Percentiles rank a stretch among this genome's conserved stretches.
phyloP scores from a whole-genome alignment of 1,140 invertebrate genomes.

The Protaetia brevitarsis region DNA sequence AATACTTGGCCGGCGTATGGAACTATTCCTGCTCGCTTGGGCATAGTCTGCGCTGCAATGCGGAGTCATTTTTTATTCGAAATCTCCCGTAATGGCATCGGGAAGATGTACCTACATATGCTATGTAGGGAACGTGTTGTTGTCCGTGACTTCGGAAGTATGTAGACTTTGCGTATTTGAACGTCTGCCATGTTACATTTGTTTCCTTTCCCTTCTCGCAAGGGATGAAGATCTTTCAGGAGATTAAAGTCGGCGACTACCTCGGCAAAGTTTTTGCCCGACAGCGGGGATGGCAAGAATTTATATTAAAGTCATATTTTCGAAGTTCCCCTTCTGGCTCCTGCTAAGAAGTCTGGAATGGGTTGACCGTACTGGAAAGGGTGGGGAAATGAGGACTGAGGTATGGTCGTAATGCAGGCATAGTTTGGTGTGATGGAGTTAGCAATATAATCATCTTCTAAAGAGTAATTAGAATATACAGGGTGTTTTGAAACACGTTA shows the following conservation, averaged over 20 bases:
- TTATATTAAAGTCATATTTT: slow-evolving; percentile 24
- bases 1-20: neutral
- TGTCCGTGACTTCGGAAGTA: neutral
- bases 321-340: slow-evolving; percentile 9
- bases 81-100: neutral
- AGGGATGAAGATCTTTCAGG: slow-evolving; percentile 21
- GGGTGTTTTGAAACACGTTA: too few relatives aligned
- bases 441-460: too few relatives aligned
- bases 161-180: slow-evolving; percentile 1
- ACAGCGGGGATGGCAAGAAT: neutral
- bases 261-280: slow-evolving; percentile 5
- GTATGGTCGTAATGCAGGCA: too few relatives aligned
- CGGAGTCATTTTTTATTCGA: slow-evolving; percentile 19
- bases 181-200: slow-evolving; percentile 22
- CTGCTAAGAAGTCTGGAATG: too few relatives aligned
- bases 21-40: neutral
- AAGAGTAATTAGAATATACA: too few relatives aligned
- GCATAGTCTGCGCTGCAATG: too few relatives aligned
- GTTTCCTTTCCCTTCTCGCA: slow-evolving; percentile 7
- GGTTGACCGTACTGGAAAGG: too few relatives aligned
- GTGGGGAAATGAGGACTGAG: too few relatives aligned
- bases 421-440: too few relatives aligned
- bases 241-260: slow-evolving; percentile 7
- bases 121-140: neutral
- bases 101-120: too few relatives aligned